A percentile compares a stretch with the other conserved stretches of the same genome.
These are phyloP conservation scores for Zingel zingel DNA, from an alignment of 2,113 vertebrate genomes.

Conservation along the genomic window DNA sequence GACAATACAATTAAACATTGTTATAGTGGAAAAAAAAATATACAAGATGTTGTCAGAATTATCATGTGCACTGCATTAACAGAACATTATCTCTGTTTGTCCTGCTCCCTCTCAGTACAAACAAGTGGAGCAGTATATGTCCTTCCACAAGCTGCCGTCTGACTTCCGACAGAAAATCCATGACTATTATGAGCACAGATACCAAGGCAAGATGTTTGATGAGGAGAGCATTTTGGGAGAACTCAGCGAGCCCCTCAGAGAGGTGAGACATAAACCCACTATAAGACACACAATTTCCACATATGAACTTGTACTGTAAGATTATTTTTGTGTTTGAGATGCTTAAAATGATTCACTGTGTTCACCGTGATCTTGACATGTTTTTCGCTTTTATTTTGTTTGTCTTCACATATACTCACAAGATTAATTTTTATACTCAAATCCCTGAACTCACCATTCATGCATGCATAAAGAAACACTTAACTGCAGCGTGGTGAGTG, in stretches of 20 bases:
- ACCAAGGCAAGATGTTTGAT: slow-evolving; percentile 99
- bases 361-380: neutral
- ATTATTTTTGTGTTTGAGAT: slow-evolving; percentile 5
- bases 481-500: neutral
- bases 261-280: slow-evolving; percentile 83
- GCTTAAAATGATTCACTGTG: neutral
- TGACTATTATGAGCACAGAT: slow-evolving; percentile 97
- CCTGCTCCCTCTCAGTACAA: slow-evolving; percentile 89
- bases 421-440: neutral
- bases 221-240: slow-evolving; percentile 98
- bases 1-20: neutral
- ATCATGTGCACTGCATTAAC: slow-evolving; percentile 22
- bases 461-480: neutral
- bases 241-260: slow-evolving; percentile 93
- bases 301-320: neutral
- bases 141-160: slow-evolving; percentile 96
- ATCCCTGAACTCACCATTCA: neutral
- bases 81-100: slow-evolving; percentile 15
- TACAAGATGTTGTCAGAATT: neutral
- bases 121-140: slow-evolving; percentile 99
- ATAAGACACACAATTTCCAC: neutral
- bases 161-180: slow-evolving; percentile 98
- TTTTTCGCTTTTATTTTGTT: neutral
- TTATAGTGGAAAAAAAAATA: neutral
- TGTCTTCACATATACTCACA: neutral